phyloP scores from a whole-genome alignment of 2,797 vertebrate species.

The Chiroxiphia lanceolata region DNA sequence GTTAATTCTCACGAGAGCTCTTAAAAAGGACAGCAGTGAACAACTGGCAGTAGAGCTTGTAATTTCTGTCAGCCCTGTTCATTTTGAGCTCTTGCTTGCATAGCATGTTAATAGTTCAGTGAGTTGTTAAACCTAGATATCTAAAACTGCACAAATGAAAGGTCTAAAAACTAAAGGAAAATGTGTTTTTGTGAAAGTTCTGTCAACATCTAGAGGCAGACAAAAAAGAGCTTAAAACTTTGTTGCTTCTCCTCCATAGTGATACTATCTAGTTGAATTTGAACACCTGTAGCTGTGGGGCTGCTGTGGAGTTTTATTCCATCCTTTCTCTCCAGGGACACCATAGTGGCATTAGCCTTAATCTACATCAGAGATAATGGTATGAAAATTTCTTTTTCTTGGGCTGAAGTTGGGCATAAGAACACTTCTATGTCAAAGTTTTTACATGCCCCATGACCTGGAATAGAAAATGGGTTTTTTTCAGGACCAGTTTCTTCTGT shows the following conservation, averaged over 20 bases:
- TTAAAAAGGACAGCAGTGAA: background rate
- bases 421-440: background rate
- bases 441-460: background rate
- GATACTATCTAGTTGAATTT: background rate
- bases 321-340: background rate
- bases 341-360: background rate
- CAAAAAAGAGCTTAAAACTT: background rate
- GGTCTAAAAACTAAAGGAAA: background rate
- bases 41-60: background rate
- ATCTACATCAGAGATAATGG: background rate
- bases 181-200: background rate
- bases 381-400: background rate
- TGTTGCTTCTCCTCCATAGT: background rate
- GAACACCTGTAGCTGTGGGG: background rate
- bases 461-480: background rate
- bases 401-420: background rate
- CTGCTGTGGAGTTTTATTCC: background rate
- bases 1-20: background rate
- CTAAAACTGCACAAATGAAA: background rate
- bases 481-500: background rate
- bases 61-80: background rate
- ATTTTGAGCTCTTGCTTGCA: background rate
- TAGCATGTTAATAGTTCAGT: background rate
- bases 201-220: background rate
- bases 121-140: background rate